Base-by-base conservation (phyloP, 2,113 vertebrate species). In the Pongo abelii region DNA sequence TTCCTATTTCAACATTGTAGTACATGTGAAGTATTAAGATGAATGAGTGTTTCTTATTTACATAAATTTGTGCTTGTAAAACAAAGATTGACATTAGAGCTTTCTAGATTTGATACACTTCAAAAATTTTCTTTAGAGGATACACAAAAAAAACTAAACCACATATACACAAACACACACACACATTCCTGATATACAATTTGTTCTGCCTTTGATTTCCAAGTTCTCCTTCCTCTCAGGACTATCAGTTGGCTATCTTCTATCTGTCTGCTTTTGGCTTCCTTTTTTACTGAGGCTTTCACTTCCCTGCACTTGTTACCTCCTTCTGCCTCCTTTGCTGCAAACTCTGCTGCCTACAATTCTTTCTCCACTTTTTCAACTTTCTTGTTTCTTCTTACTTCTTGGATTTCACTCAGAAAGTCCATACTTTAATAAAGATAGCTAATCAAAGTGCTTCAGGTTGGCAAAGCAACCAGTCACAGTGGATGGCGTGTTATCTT, bases 341-440 rank as follows among this genome's bases (percentile, higher is more conserved):
- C 67, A 72, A 14, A n/a, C 40, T 88, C 30, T 57, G 30, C 50
- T 85, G 8, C 59, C 72, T 83, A 43, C n/a, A n/a, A 1, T 91
- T 91, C 40, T 91, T 95, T 61, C 27, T 94, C 25, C 3, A 27
- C 57, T 88, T 95, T 78, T 75, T 85, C 59, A 85, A 38, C 59
- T 78, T 91, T 67, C 40, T 84, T 75, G 48, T 85, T 43, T 77
- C n/a, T 88, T 75, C 27, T 84, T 91, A 18, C 72, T 79, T 95
- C 17, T 72, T 90, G 12, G 35, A 52, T 97, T 97, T 96, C 52
- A 94, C 27, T 83, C n/a, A 89, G 38, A 88, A 96, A 94, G 30
- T 57, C 23, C 64, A 55, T 30, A 50, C 12, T 90, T 92, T 84
- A 91, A 46, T 95, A 89, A 79, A 89, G 78, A 83, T 69, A 84